Evolutionary conservation across 92 coral and sea anemone species (phyloP), one percentile per base, ranked within the genome.

Genomic region (Porites rus): DNA sequence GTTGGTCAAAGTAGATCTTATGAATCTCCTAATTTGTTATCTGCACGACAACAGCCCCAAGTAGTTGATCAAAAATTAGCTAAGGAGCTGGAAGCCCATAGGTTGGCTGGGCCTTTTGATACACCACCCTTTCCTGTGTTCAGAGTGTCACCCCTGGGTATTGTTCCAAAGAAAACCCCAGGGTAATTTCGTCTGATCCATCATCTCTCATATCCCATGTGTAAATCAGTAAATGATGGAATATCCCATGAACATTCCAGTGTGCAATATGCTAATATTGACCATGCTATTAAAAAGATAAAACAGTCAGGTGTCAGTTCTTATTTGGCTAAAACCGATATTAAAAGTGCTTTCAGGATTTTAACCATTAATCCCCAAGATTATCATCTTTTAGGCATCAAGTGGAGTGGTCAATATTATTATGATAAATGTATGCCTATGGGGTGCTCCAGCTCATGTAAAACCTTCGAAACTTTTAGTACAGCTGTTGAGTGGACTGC

Each of bases 391-490:
- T 31, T 86, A 25, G 90, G 87, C 10, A 65, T 79, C 8, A 65
- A 46, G 10, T 87, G 88, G 90, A 31, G 18, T 10, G 75, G 74
- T 13, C 54, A 54, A 8, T 83, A 82, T 81, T 83, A 28, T 53
- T n/a, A n/a, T n/a, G 91, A 83, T 69, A 74, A 65, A 65, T 88
- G 91, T 74, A 62, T 88, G 68, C 84, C 90, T 53, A 88, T 88
- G 91, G 91, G 91, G n/a, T 83, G 88, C 73, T 24, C 89, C 50
- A 72, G 91, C 87, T 78, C 86, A 31, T 85, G 89, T 43, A 53
- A 78, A 25, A 65, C 63, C 63, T 65, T 82, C 43, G 71, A 24
- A 20, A 7, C 65, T 17, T 46, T 86, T 56, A 69, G 89, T 62
- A 12, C 89, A 7, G 89, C 91, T 25, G 20, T 87, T 24, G 88